Percentiles rank a stretch among this genome's conserved stretches.
phyloP scores from a whole-genome alignment of 2,888 invertebrate genomes.

The Platerodrilus igneus region DNA sequence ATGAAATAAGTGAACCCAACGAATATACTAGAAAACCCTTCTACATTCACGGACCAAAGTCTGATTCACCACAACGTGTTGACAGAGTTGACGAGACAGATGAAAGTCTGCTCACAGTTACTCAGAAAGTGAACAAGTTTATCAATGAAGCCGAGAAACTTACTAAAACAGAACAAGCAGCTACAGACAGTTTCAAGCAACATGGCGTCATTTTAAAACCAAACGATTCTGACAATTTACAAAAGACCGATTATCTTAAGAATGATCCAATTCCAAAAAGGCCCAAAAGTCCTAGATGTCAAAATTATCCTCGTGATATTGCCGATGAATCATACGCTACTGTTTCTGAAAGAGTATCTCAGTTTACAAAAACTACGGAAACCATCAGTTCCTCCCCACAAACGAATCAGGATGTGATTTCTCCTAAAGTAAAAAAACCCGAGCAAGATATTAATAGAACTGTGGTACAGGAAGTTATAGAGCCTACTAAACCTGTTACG shows the following conservation, averaged over 20 bases:
- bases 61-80: slow-evolving; percentile 38
- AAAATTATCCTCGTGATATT: slow-evolving; percentile 33
- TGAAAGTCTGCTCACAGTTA: slow-evolving; percentile 54
- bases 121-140: slow-evolving; percentile 52
- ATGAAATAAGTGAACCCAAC: slow-evolving; percentile 70
- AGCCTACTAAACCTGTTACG: slow-evolving; percentile 1
- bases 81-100: slow-evolving; percentile 48
- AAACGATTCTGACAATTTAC: too few species aligned
- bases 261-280: slow-evolving; percentile 30
- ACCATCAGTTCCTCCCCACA: slow-evolving; percentile 23
- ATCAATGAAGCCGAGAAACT: slow-evolving; percentile 45
- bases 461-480: slow-evolving; percentile 28
- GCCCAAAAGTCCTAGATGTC: slow-evolving; percentile 40
- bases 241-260: slow-evolving; percentile 11
- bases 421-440: slow-evolving; percentile 29
- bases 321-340: slow-evolving; percentile 49
- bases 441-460: slow-evolving; percentile 31
- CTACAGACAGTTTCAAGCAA: too few species aligned
- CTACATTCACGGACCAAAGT: too few species aligned
- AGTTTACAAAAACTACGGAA: slow-evolving; percentile 40
- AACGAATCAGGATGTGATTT: slow-evolving; percentile 15
- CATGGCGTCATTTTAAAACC: too few species aligned
- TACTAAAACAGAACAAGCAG: slow-evolving; percentile 31
- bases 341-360: slow-evolving; percentile 54
- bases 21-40: slow-evolving; percentile 53